Evolutionary conservation across 2,113 vertebrate species (phyloP).

Genomic region (Myanophis thanlyinensis): DNA sequence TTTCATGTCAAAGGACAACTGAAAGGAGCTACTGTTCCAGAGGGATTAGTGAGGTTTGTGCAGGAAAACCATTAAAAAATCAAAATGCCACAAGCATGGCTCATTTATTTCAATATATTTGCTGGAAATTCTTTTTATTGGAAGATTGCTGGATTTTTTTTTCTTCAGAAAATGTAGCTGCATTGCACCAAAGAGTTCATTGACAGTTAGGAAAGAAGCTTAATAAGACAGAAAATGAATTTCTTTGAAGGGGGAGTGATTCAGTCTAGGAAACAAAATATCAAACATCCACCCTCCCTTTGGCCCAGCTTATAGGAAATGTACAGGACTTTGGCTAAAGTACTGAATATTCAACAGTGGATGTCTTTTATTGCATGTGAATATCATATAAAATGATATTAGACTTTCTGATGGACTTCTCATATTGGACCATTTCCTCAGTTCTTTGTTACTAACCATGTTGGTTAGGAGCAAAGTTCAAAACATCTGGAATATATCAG

Average conservation of each 20-base stretch:
- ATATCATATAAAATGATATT: not conserved
- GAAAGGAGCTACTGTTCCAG: conserved; percentile 1
- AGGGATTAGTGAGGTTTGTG: not conserved
- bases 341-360: too few species aligned
- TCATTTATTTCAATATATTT: conserved; percentile 5
- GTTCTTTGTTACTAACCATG: not conserved
- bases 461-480: not conserved
- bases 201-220: not conserved
- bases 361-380: not conserved
- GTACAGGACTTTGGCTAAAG: not conserved
- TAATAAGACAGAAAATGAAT: not conserved
- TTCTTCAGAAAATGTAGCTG: not conserved
- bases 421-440: not conserved
- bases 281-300: not conserved
- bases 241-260: not conserved
- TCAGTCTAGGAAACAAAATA: not conserved
- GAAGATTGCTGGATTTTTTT: not conserved
- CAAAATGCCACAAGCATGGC: not conserved
- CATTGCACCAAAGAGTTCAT: not conserved
- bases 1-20: not conserved
- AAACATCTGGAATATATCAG: not conserved
- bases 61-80: not conserved
- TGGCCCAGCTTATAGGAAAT: not conserved
- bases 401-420: not conserved
- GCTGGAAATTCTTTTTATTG: conserved; percentile 8